These are phyloP conservation scores for Mus spicilegus DNA, from an alignment of 2,113 vertebrate genomes.

Conservation along the genomic window DNA sequence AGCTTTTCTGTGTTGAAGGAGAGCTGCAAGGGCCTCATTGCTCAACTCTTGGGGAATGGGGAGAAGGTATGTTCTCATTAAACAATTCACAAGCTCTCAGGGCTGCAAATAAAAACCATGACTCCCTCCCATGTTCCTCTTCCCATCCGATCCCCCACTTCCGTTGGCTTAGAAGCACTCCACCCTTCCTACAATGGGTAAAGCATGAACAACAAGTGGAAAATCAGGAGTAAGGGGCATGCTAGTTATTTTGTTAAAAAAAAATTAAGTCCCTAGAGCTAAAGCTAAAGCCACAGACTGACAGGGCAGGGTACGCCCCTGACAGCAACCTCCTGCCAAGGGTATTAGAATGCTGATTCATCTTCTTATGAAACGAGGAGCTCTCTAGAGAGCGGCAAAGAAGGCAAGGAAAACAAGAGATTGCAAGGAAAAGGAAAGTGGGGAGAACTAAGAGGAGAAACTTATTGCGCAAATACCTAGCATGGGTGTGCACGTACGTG, in stretches of 20 bases:
- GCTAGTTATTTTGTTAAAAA: constrained; percentile 28
- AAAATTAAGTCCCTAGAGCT: constrained; percentile 40
- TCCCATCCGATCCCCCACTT: too few species aligned
- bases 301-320: constrained; percentile 33
- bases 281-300: constrained; percentile 66
- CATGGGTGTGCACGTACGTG: neutral
- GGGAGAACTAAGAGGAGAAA: neutral
- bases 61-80: constrained; percentile 27
- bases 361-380: constrained; percentile 53
- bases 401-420: neutral
- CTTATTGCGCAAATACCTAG: constrained; percentile 8
- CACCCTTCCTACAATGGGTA: neutral
- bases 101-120: constrained; percentile 20
- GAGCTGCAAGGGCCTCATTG: neutral
- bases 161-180: neutral
- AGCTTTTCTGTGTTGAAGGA: constrained; percentile 40
- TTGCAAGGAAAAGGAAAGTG: neutral
- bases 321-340: constrained; percentile 38
- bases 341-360: constrained; percentile 58
- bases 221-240: constrained; percentile 56
- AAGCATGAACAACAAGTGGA: constrained; percentile 49
- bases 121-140: neutral
- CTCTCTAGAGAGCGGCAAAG: neutral
- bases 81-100: constrained; percentile 11
- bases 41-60: constrained; percentile 4